Conservation (phyloP, 2,888 invertebrate genomes). For the Hirtodrosophila trivittata region DNA sequence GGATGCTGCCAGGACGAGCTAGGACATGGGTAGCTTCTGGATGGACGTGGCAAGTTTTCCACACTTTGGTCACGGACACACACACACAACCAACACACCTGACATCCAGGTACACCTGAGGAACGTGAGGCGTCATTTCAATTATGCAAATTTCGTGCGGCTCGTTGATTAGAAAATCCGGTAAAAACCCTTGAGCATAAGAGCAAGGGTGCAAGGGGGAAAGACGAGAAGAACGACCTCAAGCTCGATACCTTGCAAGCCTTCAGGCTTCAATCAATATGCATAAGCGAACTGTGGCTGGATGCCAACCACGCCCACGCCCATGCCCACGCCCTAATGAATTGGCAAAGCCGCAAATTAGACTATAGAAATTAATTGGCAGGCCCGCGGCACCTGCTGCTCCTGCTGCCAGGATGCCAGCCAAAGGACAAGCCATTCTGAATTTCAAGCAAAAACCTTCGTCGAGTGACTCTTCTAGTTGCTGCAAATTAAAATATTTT, state of each 20-base stretch:
- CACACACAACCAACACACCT: conserved; percentile 18
- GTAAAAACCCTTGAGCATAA: conserved; percentile 54
- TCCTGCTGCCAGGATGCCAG: not conserved
- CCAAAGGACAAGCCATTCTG: conserved; percentile 15
- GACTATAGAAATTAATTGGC: conserved; percentile 71
- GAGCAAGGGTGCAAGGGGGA: not conserved
- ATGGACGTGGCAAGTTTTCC: conserved; percentile 35
- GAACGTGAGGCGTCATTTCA: conserved; percentile 68
- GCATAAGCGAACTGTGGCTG: conserved; percentile 15
- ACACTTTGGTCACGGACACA: conserved; percentile 53
- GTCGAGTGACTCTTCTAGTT: conserved; percentile 6
- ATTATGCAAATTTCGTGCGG: conserved; percentile 73
- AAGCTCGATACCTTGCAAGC: conserved; percentile 1
- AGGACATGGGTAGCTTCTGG: not conserved
- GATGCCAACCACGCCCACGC: conserved; percentile 31
- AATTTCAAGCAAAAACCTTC: conserved; percentile 19
- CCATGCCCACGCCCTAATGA: conserved; percentile 61
- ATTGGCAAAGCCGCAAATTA: conserved; percentile 75
- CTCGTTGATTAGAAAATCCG: conserved; percentile 75
- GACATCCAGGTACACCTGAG: conserved; percentile 37
- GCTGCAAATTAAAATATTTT: conserved; percentile 52
- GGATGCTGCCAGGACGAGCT: not conserved
- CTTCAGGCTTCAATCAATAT: conserved; percentile 70
- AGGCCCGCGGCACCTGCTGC: conserved; percentile 32
- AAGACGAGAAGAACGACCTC: not conserved